Base-by-base conservation (phyloP, 2,888 invertebrate genomes). In the Drosophila paranaensis region DNA sequence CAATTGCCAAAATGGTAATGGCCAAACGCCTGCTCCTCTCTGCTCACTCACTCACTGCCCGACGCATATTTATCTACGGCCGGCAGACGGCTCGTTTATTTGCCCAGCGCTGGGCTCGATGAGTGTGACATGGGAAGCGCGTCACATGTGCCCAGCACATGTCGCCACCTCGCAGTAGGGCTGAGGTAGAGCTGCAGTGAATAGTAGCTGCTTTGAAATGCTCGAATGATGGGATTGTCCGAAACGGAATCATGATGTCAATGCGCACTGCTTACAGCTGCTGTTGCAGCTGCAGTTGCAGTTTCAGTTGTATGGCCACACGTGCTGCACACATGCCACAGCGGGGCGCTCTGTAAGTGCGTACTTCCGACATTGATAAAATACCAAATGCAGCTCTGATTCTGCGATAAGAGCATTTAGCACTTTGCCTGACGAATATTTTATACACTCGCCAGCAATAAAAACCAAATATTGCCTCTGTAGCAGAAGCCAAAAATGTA, bases 91-190 rank as follows among this genome's bases (percentile, higher is more conserved):
- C 61, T 37, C 50, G 48, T 60, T 69, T 79, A 79, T 84, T 77
- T 79, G 65, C 62, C 46, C 70, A 77, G 42, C 62, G 60, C 60
- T 39, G 54, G 25, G 45, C 43, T 13, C 25, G 6, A 13, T 25
- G 25, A 27, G 25, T 35, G 45, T 65, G 85, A 82, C 84, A 88
- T 84, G 84, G 84, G 84, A 84, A 84, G 60, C 64, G 45, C 63
- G 66, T 77, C 84, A 85, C 64, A 81, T 84, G 84, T 63, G 64
- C 55, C 33, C 54, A 13, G 37, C 70, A 60, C 55, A 46, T 46
- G 54, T 33, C 30, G 53, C 46, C 58, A 48, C 43, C 35, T n/a
- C n/a, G 33, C 13, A 0, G 55, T 13, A 0, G 16, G 11, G 39
- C 8, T 1, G 40, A 6, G 9, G 39, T 2, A 13, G 40, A n/a